Evolutionary conservation across 2,888 invertebrate genomes (phyloP).

Genomic region (Patella ulyssiponensis): DNA sequence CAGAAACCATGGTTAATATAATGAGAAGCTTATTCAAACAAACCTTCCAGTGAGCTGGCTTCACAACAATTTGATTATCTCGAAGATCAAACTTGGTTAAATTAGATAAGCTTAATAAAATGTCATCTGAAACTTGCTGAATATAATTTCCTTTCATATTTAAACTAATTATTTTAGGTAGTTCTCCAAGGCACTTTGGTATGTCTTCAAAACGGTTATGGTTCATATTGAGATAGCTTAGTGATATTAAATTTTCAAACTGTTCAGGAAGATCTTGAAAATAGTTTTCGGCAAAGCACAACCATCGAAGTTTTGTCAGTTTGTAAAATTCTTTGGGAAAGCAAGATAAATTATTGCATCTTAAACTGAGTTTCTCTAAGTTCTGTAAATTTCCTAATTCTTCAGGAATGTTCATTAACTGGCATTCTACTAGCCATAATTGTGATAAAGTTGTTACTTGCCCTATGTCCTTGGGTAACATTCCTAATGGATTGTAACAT

Average conservation of each 20-base stretch:
- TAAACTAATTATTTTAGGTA: constrained; percentile 52
- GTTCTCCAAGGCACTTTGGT: constrained; percentile 56
- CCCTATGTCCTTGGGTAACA: constrained; percentile 62
- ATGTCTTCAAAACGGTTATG: constrained; percentile 57
- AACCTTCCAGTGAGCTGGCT: constrained; percentile 68
- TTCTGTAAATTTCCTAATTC: constrained; percentile 56
- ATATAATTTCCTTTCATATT: constrained; percentile 58
- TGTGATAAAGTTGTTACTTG: constrained; percentile 55
- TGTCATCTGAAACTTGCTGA: constrained; percentile 57
- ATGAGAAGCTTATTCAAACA: no score
- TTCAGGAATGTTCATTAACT: constrained; percentile 57
- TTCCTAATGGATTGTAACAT: constrained; percentile 59
- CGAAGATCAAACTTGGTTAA: constrained; percentile 67
- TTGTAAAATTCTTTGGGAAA: constrained; percentile 59
- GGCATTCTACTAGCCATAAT: constrained; percentile 64
- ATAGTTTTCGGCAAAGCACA: constrained; percentile 64
- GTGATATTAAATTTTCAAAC: constrained; percentile 47
- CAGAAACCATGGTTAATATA: no score
- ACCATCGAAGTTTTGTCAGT: constrained; percentile 60
- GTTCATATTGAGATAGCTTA: constrained; percentile 64
- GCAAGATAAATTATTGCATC: constrained; percentile 53
- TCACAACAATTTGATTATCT: constrained; percentile 58
- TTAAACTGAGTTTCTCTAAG: constrained; percentile 59
- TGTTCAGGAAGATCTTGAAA: constrained; percentile 55
- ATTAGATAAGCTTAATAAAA: constrained; percentile 58